Conservation (phyloP, 2,797 vertebrate species). For the Gephyroberyx darwinii region DNA sequence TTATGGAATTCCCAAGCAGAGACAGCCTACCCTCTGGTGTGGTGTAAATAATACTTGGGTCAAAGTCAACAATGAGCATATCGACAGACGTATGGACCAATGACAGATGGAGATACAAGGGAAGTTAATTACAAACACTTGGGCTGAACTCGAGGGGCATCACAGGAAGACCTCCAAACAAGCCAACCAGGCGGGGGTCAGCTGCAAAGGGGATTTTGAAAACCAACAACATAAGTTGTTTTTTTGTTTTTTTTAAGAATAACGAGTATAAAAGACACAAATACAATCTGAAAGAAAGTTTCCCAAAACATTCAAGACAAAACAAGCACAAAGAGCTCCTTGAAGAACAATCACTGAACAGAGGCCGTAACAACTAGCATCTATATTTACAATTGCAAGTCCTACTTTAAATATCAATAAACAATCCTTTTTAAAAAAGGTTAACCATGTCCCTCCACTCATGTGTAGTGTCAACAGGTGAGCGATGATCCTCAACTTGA, state of each 20-base stretch:
- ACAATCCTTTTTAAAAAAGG: conserved; percentile 50
- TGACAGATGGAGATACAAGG: conserved; percentile 30
- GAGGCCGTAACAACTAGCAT: conserved; percentile 51
- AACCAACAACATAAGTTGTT: conserved; percentile 9
- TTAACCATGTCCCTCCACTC: conserved; percentile 25
- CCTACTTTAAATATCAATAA: conserved; percentile 68
- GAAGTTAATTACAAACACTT: conserved; percentile 11
- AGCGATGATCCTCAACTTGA: conserved; percentile 31
- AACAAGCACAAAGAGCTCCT: conserved; percentile 51
- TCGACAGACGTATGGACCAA: conserved; percentile 17
- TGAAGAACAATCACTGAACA: conserved; percentile 48
- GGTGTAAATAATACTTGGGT: not conserved
- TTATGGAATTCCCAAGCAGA: conserved; percentile 16
- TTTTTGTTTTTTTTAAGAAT: conserved; percentile 2
- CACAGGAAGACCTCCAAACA: conserved; percentile 10
- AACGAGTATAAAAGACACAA: conserved; percentile 25
- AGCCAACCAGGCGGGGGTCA: not conserved
- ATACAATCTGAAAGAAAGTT: conserved; percentile 36
- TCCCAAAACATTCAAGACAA: conserved; percentile 53
- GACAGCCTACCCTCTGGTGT: not conserved
- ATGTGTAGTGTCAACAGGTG: conserved; percentile 72
- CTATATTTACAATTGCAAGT: conserved; percentile 64
- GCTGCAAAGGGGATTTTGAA: conserved; percentile 12
- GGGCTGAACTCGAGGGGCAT: conserved; percentile 11
- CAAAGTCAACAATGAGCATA: not conserved